phyloP scores from a whole-genome alignment of 2,113 vertebrate genomes.

The Pterocles gutturalis region DNA sequence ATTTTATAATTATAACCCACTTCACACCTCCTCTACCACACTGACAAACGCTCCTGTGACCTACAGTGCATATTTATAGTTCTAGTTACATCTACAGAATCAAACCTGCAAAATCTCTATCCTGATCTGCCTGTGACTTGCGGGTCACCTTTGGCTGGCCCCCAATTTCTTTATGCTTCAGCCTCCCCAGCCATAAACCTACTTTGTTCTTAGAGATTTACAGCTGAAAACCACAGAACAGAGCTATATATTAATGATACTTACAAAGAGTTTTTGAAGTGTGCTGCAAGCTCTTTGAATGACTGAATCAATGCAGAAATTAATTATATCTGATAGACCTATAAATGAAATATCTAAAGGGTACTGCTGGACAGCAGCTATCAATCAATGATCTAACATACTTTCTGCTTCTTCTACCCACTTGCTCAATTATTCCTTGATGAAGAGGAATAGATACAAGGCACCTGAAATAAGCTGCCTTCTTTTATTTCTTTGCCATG shows the following conservation, averaged over 20 bases:
- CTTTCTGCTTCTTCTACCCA: background rate
- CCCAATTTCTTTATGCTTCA: background rate
- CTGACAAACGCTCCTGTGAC: slow-evolving; percentile 22
- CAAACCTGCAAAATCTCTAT: background rate
- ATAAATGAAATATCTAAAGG: background rate
- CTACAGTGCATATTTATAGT: background rate
- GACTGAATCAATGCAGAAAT: background rate
- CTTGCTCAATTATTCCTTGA: background rate
- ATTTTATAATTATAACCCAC: slow-evolving; percentile 11
- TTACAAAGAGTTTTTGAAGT: background rate
- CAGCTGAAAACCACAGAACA: background rate
- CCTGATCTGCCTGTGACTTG: background rate
- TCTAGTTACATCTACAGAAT: background rate
- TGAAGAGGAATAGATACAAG: background rate
- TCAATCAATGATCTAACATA: background rate
- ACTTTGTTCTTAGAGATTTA: background rate
- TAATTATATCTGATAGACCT: background rate
- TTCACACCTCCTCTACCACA: slow-evolving; percentile 43
- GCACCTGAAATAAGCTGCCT: background rate
- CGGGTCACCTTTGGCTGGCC: background rate
- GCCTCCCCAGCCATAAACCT: background rate
- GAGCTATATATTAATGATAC: background rate
- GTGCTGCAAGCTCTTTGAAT: background rate
- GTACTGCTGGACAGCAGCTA: background rate
- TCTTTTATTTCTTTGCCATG: background rate